phyloP scores from a whole-genome alignment of 2,113 vertebrate species.

The Menidia beryllina region DNA sequence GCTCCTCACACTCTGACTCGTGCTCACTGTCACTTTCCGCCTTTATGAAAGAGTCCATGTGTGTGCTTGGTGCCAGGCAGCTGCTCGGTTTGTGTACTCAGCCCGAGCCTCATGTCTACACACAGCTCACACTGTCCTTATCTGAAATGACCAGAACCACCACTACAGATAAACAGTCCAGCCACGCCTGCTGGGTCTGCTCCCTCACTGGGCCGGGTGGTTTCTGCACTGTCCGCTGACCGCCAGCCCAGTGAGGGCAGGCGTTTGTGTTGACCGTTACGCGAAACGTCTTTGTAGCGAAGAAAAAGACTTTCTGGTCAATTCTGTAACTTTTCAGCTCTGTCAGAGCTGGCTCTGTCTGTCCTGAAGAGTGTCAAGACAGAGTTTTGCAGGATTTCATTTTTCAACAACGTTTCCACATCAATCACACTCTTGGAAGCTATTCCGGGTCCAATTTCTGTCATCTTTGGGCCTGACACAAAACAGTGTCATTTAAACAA shows the following conservation, averaged over 20 bases:
- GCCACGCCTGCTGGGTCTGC: conserved; percentile 48
- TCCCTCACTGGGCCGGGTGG: conserved; percentile 19
- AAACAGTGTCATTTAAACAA: conserved; percentile 30
- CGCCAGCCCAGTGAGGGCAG: too few relatives aligned
- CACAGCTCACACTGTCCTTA: conserved; percentile 69
- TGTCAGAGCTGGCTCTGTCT: conserved; percentile 20
- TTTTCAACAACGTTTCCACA: conserved; percentile 45
- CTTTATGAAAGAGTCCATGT: conserved; percentile 49
- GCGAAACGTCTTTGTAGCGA: conserved; percentile 6
- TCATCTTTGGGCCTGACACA: conserved; percentile 9
- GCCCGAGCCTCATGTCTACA: conserved; percentile 73
- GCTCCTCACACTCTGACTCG: conserved; percentile 13
- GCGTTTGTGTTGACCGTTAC: neutral
- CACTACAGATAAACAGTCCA: conserved; percentile 64
- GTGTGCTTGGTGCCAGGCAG: conserved; percentile 60
- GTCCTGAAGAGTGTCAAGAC: conserved; percentile 33
- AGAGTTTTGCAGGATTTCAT: conserved; percentile 42
- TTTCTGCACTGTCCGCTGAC: conserved; percentile 11
- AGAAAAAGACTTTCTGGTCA: conserved; percentile 9
- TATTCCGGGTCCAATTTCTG: conserved; percentile 35
- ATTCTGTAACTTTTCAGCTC: conserved; percentile 10
- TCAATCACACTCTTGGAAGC: conserved; percentile 44
- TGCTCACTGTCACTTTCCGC: conserved; percentile 39
- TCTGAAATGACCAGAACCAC: conserved; percentile 79
- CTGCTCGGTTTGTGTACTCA: conserved; percentile 78